Percentiles rank a stretch among this genome's conserved stretches.
These are phyloP conservation scores for Watersipora subatra DNA, from an alignment of 1,140 invertebrate species.

Conservation along the genomic window DNA sequence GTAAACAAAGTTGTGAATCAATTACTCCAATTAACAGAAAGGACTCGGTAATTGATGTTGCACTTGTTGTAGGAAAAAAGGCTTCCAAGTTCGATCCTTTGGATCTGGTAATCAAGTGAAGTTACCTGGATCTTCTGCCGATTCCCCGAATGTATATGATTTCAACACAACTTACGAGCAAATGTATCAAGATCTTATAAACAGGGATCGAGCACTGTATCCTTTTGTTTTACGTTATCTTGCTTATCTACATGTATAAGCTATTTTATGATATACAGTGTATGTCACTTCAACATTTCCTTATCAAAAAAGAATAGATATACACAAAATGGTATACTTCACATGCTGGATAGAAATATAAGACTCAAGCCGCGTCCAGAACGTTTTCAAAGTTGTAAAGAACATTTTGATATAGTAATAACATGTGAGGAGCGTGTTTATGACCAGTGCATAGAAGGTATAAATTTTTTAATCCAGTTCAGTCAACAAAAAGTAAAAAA, in stretches of 20 bases:
- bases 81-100: slow-evolving; percentile 88
- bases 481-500: too few relatives aligned
- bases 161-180: slow-evolving; percentile 88
- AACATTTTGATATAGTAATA: slow-evolving; percentile 90
- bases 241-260: not conserved
- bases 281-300: slow-evolving; percentile 11
- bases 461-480: too few relatives aligned
- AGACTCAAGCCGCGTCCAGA: slow-evolving; percentile 88
- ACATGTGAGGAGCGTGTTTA: slow-evolving; percentile 98
- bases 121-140: slow-evolving; percentile 80
- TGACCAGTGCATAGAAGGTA: slow-evolving; percentile 69
- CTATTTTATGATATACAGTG: not conserved
- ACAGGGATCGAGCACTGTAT: slow-evolving; percentile 53
- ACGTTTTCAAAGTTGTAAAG: slow-evolving; percentile 75
- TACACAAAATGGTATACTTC: slow-evolving; percentile 93
- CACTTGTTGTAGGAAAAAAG: slow-evolving; percentile 71
- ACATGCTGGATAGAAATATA: slow-evolving; percentile 95
- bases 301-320: too few relatives aligned
- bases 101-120: slow-evolving; percentile 90
- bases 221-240: slow-evolving; percentile 35
- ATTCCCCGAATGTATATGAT: slow-evolving; percentile 94
- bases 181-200: slow-evolving; percentile 85
- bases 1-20: too few relatives aligned
- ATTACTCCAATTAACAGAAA: not conserved
- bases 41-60: not conserved